These are phyloP conservation scores for Leucoma salicis DNA, from an alignment of 2,888 invertebrate species.

Conservation along the genomic window DNA sequence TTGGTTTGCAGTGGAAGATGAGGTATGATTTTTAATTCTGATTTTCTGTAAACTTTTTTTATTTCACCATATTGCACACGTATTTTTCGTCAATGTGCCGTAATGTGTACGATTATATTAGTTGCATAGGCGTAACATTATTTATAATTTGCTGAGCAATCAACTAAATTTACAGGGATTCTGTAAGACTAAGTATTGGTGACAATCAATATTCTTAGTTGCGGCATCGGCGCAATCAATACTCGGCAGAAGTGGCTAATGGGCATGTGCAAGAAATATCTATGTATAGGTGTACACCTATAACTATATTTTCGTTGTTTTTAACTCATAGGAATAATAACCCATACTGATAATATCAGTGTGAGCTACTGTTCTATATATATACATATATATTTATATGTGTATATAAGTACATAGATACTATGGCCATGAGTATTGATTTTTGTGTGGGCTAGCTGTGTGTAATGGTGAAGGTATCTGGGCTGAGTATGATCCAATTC, in stretches of 20 bases:
- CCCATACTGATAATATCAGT: not conserved
- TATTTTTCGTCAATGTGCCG: not conserved
- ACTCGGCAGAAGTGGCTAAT: not conserved
- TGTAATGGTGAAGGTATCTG: too few species aligned
- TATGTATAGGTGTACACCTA: not conserved
- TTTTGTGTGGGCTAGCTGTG: too few species aligned
- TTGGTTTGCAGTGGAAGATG: constrained; percentile 90
- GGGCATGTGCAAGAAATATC: constrained; percentile 1
- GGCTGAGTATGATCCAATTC: too few species aligned
- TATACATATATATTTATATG: not conserved
- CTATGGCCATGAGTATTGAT: too few species aligned
- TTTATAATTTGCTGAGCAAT: not conserved
- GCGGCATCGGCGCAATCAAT: constrained; percentile 5
- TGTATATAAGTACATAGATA: not conserved
- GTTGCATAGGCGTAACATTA: not conserved
- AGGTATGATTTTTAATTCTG: constrained; percentile 83
- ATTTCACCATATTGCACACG: not conserved
- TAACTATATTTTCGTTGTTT: not conserved
- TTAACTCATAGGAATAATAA: not conserved
- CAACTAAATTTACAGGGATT: too few species aligned
- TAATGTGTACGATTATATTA: not conserved
- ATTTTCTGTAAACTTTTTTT: not conserved
- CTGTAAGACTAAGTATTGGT: too few species aligned
- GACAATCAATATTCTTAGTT: not conserved
- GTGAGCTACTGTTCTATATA: not conserved